Base-by-base conservation (phyloP, 2,113 vertebrate species). In the Microcebus tavaratra region DNA sequence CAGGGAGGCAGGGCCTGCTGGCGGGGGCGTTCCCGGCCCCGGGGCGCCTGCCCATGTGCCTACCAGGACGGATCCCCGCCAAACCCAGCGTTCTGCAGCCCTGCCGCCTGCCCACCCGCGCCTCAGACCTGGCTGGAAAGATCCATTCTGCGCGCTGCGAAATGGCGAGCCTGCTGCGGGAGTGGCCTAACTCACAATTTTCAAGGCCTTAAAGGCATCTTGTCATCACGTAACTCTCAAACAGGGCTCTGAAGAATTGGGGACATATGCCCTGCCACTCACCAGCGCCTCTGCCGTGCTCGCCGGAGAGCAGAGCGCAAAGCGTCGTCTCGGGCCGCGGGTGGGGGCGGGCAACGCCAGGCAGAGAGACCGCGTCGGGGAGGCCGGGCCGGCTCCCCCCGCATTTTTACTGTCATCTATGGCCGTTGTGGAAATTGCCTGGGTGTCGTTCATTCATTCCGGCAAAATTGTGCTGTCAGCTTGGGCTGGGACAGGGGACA, bases 191-290 rank as follows among this genome's bases (percentile, higher is more conserved):
- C 97, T 57, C 21, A 0, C 45, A 42, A 8, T 83, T 97, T 91
- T 63, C 95, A 81, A 63, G 21, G 12, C 61, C 9, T 92, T 53
- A 36, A 70, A 96, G 90, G 39, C 55, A 57, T 93, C 90, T 91
- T 73, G 59, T 81, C 59, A 18, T 50, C 80, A 63, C 76, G 95
- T 89, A 93, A 73, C 34, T 91, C 61, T 83, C 88, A 36, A n/a
- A 93, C 53, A 81, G 91, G 96, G 96, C 86, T 91, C 96, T 36
- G 82, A 65, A 87, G 97, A 93, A 2, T 29, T 3, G 18, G 81
- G 97, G 97, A 96, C 84, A 59, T 45, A 1, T 20, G 0, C 87
- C 84, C 89, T 42, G 89, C 90, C 81, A n/a, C 20, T 84, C 67
- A 12, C 42, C 84, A 90, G 9, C 2, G 25, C 70, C 86, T 61